Base-by-base conservation (phyloP, 2,113 vertebrate genomes). In the Ondatra zibethicus region DNA sequence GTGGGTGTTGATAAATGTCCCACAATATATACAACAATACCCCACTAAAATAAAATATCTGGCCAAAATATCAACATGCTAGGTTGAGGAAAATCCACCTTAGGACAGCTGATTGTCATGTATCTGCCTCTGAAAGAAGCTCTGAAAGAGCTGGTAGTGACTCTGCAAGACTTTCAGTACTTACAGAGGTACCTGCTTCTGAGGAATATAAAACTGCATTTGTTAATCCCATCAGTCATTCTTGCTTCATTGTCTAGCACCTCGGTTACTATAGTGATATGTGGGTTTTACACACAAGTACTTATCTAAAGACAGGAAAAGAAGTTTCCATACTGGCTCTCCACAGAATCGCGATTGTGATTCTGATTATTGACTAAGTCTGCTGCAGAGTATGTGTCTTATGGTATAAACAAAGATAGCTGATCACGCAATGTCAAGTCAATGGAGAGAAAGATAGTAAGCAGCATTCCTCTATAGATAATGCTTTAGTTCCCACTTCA, bases 281-380 rank as follows among this genome's bases (percentile, higher is more conserved):
- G 31, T 73, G 16, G 16, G 61, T 80, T 82, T 27, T 76, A 9
- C 7, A 2, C 1, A 3, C 21, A 84, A 33, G 25, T 72, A 12
- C 11, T 50, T 58, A 42, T 29, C 45, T 87, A 89, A 4, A 5
- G 12, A 76, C 16, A 13, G 3, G 39, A 31, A 3, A 39, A 36
- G 9, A 27, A 12, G 14, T 10, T 17, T 13, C 5, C 27, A 12
- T 58, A 1, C 1, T 47, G 3, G 2, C 29, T 86, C 23, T 5
- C 63, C 27, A 4, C 23, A 17, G 23, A 7, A n/a, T 63, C 47
- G 92, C 58, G 36, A 0, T 29, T 73, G 58, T 68, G 70, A 77
- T 5, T 1, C 4, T 72, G 33, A 29, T 19, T 61, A 31, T 8
- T 85, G 45, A 52, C 23, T 14, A 23, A 72, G 11, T 88, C n/a